Percentiles rank a stretch among this genome's conserved stretches.
Evolutionary conservation across 2,113 vertebrate species (phyloP).

Genomic region (Dicerorhinus sumatrensis): DNA sequence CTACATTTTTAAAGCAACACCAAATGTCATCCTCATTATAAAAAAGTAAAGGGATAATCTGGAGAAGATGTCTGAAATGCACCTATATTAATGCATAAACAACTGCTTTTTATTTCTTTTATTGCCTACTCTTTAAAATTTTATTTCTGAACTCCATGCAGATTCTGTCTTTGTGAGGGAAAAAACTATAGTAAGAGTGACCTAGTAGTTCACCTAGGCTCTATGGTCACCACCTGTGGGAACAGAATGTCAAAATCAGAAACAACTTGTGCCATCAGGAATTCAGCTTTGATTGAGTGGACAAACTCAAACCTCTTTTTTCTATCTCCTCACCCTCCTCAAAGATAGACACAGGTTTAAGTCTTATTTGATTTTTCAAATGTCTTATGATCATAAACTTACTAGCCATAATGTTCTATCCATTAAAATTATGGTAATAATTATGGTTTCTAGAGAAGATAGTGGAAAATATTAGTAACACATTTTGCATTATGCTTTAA

Average conservation of each 20-base stretch:
- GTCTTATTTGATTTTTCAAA: neutral
- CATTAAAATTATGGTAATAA: neutral
- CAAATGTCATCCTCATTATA: conserved; percentile 39
- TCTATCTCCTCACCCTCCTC: neutral
- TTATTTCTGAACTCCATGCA: neutral
- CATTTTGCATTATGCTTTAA: neutral
- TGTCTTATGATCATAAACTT: neutral
- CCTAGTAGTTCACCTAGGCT: neutral
- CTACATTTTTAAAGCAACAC: conserved; percentile 30
- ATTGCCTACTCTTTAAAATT: neutral
- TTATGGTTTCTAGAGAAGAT: neutral
- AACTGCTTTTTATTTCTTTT: neutral
- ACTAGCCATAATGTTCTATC: neutral
- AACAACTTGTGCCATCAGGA: neutral
- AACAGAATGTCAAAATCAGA: neutral
- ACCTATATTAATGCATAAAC: conserved; percentile 32
- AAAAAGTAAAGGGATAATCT: neutral
- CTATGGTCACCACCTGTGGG: neutral
- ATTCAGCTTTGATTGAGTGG: neutral
- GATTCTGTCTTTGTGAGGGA: neutral
- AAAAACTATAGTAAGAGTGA: neutral
- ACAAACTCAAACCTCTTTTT: neutral
- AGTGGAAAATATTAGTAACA: neutral
- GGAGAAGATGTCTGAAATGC: neutral
- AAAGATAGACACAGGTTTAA: neutral